Percentiles rank a stretch among this genome's conserved stretches.
Evolutionary conservation across 2,113 vertebrate species (phyloP).

Genomic region (Python bivittatus): DNA sequence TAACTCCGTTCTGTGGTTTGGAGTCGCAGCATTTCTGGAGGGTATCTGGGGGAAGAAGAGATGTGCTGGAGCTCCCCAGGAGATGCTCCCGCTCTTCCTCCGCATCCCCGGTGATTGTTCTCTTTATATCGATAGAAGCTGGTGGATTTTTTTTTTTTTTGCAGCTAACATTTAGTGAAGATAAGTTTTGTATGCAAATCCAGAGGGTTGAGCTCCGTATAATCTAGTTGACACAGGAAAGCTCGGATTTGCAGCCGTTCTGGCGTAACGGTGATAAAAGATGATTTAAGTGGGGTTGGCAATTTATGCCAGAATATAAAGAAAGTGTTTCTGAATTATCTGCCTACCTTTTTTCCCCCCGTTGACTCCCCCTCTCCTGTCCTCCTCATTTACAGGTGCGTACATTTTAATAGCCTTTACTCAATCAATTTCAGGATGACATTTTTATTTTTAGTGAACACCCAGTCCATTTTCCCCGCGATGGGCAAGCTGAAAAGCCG

Average conservation of each 20-base stretch:
- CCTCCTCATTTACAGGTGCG: not conserved
- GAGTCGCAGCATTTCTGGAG: no score
- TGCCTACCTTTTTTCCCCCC: not conserved
- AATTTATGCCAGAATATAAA: not conserved
- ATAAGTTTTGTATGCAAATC: not conserved
- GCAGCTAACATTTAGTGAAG: not conserved
- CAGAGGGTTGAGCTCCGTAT: not conserved
- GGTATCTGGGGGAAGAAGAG: no score
- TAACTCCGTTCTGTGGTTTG: no score
- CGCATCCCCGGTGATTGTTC: not conserved
- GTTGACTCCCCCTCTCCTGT: not conserved
- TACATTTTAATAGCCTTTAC: not conserved
- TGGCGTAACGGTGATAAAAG: not conserved
- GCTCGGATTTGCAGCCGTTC: not conserved
- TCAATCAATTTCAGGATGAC: not conserved
- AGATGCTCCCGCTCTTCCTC: no score
- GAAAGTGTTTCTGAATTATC: not conserved
- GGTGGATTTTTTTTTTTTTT: not conserved
- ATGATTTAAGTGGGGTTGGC: not conserved
- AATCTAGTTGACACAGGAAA: not conserved
- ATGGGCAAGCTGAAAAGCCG: slow-evolving; percentile 6
- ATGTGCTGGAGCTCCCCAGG: no score
- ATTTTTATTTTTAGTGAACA: not conserved
- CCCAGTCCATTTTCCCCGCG: not conserved
- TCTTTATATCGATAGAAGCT: not conserved